Evolutionary conservation across 2,888 invertebrate genomes (phyloP), one percentile per base, ranked within the genome.

Genomic region (Eugnorisma glareosa): DNA sequence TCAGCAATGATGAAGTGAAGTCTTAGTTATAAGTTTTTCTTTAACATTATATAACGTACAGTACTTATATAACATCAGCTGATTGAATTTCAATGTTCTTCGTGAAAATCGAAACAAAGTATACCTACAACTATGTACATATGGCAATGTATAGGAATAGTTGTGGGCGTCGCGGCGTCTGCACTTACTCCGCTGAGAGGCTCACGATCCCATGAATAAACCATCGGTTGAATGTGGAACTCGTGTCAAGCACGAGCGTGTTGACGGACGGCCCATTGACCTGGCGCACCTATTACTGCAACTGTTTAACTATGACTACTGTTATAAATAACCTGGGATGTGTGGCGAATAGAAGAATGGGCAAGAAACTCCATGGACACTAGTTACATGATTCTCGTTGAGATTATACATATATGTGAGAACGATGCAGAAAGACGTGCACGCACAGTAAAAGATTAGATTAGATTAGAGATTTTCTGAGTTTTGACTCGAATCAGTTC

Each of bases 171-270:
- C 90, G 90, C 77, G 77, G 77, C 77, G 75, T 74, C 67, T 87
- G 90, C 92, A 91, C 91, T 92, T 67, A 79, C 79, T 81, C 82
- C 79, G 83, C 86, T 84, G 88, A 91, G 91, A 89, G 91, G 89
- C 89, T 90, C 88, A 89, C 83, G 85, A 87, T 87, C 79, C 89
- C 86, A 94, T 94, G 94, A 94, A 94, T 94, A 94, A 94, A 94
- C 93, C 94, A 94, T 94, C 82, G 88, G 81, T 84, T 87, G 92
- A 93, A 94, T 94, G 94, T 93, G 93, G 93, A 93, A 91, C 93
- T 92, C 93, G 86, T 94, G 94, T 94, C 93, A 91, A 94, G 93
- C 89, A 91, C 81, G 89, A 90, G 86, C 90, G 89, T 93, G 93
- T 94, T 94, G 93, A 94, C 91, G 90, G 92, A 92, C 89, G 91